Base-by-base conservation (phyloP, 2,113 vertebrate species). In the Mixornis gularis region DNA sequence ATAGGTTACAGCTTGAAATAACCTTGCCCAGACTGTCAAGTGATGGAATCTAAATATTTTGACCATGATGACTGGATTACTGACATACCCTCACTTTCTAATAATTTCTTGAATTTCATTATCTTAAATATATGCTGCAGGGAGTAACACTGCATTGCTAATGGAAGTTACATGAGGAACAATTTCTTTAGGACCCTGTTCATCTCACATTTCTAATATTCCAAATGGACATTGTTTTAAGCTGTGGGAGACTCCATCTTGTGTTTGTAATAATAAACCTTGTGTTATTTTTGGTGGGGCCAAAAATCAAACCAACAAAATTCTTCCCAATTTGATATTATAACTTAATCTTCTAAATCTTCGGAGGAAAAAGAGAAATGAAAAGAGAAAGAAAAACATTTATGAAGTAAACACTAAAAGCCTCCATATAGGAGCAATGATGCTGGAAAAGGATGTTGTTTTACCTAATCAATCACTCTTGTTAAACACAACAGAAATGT, bases 21-120 rank as follows among this genome's bases (percentile, higher is more conserved):
- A 56, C 44, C 24, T 90, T 87, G 78, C 60, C 70, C 92, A 84
- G 46, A 18, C 27, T 59, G 34, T 78, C n/a, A 89, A 68, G 38
- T 26, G 44, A n/a, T 66, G 40, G 36, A 93, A 93, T 87, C 19
- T 69, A 86, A 90, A 81, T 87, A 89, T 93, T 95, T 94, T 92
- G 9, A 72, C 36, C 40, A 15, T 17, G 38, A 40, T 91, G 46
- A 69, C 65, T 32, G 87, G 55, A 83, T 40, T 36, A 59, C 60
- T 63, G 80, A 80, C 34, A 48, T 36, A n/a, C 53, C 36, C 53
- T 85, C 21, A 46, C 20, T 74, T 95, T 70, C 25, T 79, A 91
- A 92, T 38, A 58, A n/a, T 64, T 93, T 80, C 43, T 88, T 91
- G 83, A 62, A 78, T 94, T 94, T 95, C 12, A 55, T 89, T 85